Conservation (phyloP, 2,888 invertebrate species). For the Adelphocoris suturalis region DNA sequence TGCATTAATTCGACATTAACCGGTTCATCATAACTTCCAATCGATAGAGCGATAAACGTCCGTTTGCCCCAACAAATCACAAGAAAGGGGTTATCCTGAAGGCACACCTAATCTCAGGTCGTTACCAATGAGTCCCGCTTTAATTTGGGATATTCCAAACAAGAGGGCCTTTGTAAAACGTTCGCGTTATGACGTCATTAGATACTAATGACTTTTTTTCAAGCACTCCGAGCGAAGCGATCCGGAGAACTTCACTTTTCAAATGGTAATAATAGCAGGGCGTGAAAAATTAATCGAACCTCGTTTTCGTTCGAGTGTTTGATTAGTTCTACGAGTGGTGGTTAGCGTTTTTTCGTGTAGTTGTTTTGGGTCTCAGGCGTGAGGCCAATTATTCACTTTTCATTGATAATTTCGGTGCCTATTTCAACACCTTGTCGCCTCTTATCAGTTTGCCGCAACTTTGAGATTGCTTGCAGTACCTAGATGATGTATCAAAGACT, state of each 20-base stretch:
- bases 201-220: background rate
- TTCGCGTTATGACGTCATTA: background rate
- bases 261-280: constrained; percentile 13
- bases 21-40: constrained; percentile 4
- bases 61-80: constrained; percentile 19
- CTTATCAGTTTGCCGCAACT: too few relatives aligned
- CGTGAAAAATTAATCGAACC: constrained; percentile 34
- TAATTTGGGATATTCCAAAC: constrained; percentile 1
- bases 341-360: constrained; percentile 9
- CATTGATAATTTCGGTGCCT: background rate
- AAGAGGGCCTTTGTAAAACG: background rate
- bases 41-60: constrained; percentile 44
- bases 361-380: background rate
- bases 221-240: background rate
- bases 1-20: constrained; percentile 42
- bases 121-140: background rate
- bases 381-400: constrained; percentile 21
- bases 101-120: constrained; percentile 7
- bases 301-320: constrained; percentile 10
- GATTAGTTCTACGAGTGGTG: constrained; percentile 6
- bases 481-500: too few relatives aligned
- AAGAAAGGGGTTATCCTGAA: background rate
- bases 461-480: too few relatives aligned
- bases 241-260: background rate
- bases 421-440: background rate